phyloP scores from a whole-genome alignment of 2,797 vertebrate species.

The Prunella strophiata region DNA sequence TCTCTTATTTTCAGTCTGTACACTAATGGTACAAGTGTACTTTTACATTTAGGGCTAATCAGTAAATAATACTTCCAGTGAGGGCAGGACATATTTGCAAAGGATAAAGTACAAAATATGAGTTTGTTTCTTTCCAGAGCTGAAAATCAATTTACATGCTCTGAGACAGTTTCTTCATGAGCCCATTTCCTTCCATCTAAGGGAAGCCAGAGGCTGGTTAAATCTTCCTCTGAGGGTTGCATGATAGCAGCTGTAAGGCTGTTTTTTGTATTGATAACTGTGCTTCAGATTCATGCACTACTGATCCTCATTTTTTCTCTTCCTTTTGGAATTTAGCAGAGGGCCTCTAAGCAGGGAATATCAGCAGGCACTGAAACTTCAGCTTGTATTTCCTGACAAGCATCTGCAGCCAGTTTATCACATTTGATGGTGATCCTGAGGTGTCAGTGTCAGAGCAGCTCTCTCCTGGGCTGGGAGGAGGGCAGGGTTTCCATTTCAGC shows the following conservation, averaged over 20 bases:
- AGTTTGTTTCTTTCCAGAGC: not conserved
- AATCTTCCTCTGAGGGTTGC: not conserved
- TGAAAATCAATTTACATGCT: not conserved
- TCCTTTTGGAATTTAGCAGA: not conserved
- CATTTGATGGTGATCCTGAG: not conserved
- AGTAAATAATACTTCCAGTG: not conserved
- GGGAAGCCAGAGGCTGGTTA: not conserved
- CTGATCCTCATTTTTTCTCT: not conserved
- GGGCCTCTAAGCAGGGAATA: not conserved
- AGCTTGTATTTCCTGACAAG: not conserved
- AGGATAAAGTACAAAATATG: not conserved
- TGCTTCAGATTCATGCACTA: not conserved
- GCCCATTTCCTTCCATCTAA: not conserved
- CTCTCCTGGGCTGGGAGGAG: not conserved
- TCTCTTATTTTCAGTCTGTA: not conserved
- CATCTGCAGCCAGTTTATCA: not conserved
- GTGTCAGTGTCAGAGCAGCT: not conserved
- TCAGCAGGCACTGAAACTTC: not conserved
- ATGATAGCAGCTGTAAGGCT: not conserved
- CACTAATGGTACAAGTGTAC: not conserved
- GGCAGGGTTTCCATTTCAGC: not conserved
- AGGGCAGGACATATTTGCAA: not conserved
- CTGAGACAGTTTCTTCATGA: not conserved
- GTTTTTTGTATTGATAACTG: not conserved
- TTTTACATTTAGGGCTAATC: not conserved